Evolutionary conservation across 2,797 vertebrate genomes (phyloP), one percentile per base, ranked within the genome.

Genomic region (Sebastes baramenuke): DNA sequence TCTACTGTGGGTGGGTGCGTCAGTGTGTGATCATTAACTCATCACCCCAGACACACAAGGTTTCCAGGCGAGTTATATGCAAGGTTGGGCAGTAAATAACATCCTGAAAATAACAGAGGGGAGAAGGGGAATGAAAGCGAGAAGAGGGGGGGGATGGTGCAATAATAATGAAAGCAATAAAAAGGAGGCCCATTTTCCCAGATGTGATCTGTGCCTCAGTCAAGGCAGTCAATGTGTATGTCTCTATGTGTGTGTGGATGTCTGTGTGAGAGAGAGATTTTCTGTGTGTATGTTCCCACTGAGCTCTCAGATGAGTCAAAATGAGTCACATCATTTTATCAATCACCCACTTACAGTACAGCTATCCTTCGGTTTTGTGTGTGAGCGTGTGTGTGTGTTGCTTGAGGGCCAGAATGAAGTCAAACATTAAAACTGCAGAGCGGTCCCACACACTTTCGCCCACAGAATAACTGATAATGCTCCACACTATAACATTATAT

Each of bases 301-400:
- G 82, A 88, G 85, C 80, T 79, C 30, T 80, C 68, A 73, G 79
- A 83, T 88, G 88, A 92, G 81, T 90, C 80, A 84, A 89, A 92
- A 87, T 93, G 91, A 94, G 77, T 94, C 90, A 92, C 86, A 89
- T 87, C 75, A 86, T 87, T 84, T 89, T 84, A 91, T 92, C 84
- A 93, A 89, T 92, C 91, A 88, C 84, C 87, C 90, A 92, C 87
- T 90, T 92, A 87, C 79, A 85, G 79, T 70, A 71, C 84, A 87
- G 79, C 69, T 59, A 79, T 83, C 36, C 60, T 54, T 68, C 60
- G 55, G n/a, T 49, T 59, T 1, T 76, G 56, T 62, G 42, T 62
- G 32, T 55, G 18, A 11, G 20, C 52, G 59, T 54, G 72, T 65
- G 36, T 72, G 72, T 70, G 55, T 36, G 49, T 20, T 74, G 65